These are phyloP conservation scores for Chaetogeoica ovagalla DNA, from an alignment of 2,888 invertebrate species.

Conservation along the genomic window DNA sequence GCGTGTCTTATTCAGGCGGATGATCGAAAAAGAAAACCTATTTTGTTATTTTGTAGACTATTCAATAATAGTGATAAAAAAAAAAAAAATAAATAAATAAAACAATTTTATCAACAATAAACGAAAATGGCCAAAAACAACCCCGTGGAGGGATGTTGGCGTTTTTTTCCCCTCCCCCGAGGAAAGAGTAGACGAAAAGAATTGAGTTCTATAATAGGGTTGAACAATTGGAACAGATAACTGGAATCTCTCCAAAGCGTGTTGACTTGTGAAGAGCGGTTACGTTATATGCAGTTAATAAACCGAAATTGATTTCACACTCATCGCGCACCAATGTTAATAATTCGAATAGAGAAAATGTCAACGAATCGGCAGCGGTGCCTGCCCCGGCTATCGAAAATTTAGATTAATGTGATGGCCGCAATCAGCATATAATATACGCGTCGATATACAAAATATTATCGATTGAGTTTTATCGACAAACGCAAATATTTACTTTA, in stretches of 20 bases:
- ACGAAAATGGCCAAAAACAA: constrained; percentile 41
- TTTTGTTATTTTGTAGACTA: constrained; percentile 20
- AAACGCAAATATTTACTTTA: not conserved
- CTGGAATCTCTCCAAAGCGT: constrained; percentile 43
- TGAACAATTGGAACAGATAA: constrained; percentile 49
- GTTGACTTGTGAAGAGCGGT: constrained; percentile 26
- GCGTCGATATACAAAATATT: not conserved
- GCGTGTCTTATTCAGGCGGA: constrained; percentile 19
- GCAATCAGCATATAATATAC: too few species aligned
- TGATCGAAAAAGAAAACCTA: constrained; percentile 39
- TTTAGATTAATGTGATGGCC: not conserved
- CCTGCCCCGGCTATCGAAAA: not conserved
- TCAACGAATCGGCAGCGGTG: not conserved
- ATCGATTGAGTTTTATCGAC: not conserved
- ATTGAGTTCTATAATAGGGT: constrained; percentile 34
- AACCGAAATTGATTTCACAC: constrained; percentile 33
- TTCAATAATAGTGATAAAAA: constrained; percentile 41
- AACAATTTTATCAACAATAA: constrained; percentile 50
- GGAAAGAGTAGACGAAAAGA: constrained; percentile 6
- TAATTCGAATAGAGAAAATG: constrained; percentile 7
- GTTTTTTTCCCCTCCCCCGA: not conserved
- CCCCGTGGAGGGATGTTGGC: constrained; percentile 29
- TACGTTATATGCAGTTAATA: constrained; percentile 23
- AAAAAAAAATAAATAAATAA: constrained; percentile 15
- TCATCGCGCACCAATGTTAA: not conserved